Evolutionary conservation across 2,888 invertebrate genomes (phyloP), one percentile per base, ranked within the genome.

Genomic region (Drosophila recens): DNA sequence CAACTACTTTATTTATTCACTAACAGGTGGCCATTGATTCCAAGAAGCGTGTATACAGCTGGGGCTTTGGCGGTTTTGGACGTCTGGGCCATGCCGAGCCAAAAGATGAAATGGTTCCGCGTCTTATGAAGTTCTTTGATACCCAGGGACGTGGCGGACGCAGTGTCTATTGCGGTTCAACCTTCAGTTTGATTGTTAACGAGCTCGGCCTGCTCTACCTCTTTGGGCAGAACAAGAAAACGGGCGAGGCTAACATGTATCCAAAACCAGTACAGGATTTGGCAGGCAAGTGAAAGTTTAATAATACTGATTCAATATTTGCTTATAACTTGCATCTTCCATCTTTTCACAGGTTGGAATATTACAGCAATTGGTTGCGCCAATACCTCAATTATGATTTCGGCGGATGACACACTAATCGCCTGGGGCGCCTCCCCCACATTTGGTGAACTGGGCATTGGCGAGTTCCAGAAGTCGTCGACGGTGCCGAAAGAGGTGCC

Each of bases 41-140:
- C 0, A 96, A 96, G 91, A 97, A 97, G 92, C 95, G 98, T 11
- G 96, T 97, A 0, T 98, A 95, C 93, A 97, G 98, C 58, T 98
- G 98, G 98, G 98, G 98, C 20, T 98, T 98, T 92, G 98, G 98
- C 11, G 98, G 98, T 0, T 97, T 98, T 90, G 98, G 98, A 0
- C 95, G 98, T 2, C 93, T 98, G 13, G 98, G 98, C 0, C 98
- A 98, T 93, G 96, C 97, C 8, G 98, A 98, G 89, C 97, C 96
- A 67, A 97, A 97, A 90, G 98, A 98, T 92, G 98, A 98, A 93
- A 94, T 96, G 93, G 97, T 98, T 45, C 96, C 96, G 30, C 94
- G 96, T n/a, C 94, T 98, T 58, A 96, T 98, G 81, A 98, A 97
- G 92, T 97, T 95, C 92, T 97, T 98, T 91, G 98, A 98, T 80